Percentiles rank a stretch among this genome's conserved stretches.
Conservation (phyloP, 2,113 vertebrate genomes). For the Aphelocoma coerulescens region DNA sequence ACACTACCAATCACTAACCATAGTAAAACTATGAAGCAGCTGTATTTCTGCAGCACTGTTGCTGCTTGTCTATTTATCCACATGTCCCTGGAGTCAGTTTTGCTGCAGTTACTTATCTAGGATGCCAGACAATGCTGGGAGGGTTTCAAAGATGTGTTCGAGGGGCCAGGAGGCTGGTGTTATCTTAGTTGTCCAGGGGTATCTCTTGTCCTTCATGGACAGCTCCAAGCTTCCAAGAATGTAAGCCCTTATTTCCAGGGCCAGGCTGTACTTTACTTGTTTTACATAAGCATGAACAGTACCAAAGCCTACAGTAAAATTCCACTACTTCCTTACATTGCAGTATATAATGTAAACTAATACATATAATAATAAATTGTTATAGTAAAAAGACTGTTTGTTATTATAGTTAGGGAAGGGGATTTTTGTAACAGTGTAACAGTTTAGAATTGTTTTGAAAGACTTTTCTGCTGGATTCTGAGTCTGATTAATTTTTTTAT, state of each 20-base stretch:
- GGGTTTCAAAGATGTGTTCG: neutral
- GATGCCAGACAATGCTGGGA: neutral
- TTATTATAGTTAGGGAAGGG: neutral
- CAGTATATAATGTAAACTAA: neutral
- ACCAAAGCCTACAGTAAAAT: neutral
- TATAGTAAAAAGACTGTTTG: neutral
- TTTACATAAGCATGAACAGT: neutral
- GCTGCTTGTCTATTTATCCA: neutral
- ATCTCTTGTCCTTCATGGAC: neutral
- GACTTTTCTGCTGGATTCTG: neutral
- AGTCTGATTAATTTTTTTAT: neutral
- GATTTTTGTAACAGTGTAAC: neutral
- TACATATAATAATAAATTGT: neutral
- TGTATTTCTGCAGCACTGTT: neutral
- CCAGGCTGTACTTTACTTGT: neutral
- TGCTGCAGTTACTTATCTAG: neutral
- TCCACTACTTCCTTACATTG: neutral
- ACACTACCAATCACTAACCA: neutral
- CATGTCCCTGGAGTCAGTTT: neutral
- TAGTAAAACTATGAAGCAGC: neutral
- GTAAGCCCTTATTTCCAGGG: neutral
- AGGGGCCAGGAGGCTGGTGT: neutral
- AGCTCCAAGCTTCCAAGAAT: neutral
- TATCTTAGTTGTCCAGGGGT: neutral
- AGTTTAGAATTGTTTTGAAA: neutral